Conservation (phyloP, 2,113 vertebrate genomes). For the Eulemur rufifrons region DNA sequence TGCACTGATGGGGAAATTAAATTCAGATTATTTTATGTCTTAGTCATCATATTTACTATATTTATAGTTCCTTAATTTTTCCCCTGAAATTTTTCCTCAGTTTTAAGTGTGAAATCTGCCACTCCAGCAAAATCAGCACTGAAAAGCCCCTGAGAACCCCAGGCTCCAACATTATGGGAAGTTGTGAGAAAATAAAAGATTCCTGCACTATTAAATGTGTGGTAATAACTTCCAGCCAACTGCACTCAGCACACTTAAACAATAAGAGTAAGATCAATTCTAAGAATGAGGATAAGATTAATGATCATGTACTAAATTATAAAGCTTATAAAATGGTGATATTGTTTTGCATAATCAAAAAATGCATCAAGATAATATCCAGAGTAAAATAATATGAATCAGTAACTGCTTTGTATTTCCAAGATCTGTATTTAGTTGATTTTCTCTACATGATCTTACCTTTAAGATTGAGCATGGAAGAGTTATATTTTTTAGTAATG, state of each 20-base stretch:
- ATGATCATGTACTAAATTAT: background rate
- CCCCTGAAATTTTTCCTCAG: background rate
- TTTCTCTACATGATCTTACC: background rate
- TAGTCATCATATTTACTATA: background rate
- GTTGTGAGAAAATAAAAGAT: background rate
- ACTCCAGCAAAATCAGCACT: background rate
- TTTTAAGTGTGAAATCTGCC: background rate
- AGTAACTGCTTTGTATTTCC: background rate
- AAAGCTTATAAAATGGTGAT: background rate
- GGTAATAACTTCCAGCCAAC: background rate
- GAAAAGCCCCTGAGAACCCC: background rate
- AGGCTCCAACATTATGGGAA: background rate
- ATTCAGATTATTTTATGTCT: background rate
- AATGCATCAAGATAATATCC: background rate
- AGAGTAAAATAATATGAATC: background rate
- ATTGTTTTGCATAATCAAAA: background rate
- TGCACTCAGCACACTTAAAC: background rate
- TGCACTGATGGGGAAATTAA: background rate
- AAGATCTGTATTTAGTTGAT: background rate
- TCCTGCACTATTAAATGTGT: background rate
- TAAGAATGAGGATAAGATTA: background rate
- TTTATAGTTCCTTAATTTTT: constrained; percentile 2
- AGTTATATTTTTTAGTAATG: background rate
- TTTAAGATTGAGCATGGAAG: background rate
- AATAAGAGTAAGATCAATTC: background rate